Percentiles rank a stretch among this genome's conserved stretches.
These are phyloP conservation scores for Myripristis jacobus DNA, from an alignment of 2,797 vertebrate species.

Conservation along the genomic window DNA sequence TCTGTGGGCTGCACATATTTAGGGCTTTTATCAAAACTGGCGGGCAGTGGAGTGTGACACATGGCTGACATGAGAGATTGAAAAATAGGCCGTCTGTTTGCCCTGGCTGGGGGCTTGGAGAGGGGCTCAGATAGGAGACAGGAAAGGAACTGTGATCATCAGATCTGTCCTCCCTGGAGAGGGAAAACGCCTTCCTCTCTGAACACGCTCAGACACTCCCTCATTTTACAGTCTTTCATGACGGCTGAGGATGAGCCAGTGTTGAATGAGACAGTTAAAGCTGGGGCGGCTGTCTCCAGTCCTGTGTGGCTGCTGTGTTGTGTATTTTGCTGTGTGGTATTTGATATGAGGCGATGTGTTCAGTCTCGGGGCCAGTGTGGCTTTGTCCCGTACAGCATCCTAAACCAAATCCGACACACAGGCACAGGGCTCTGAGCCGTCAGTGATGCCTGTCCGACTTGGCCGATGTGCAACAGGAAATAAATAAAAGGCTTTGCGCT, in stretches of 20 bases:
- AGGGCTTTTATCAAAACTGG: constrained; percentile 42
- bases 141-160: constrained; percentile 74
- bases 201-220: constrained; percentile 57
- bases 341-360: constrained; percentile 40
- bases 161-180: constrained; percentile 70
- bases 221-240: constrained; percentile 68
- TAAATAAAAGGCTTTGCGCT: constrained; percentile 46
- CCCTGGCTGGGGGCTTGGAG: constrained; percentile 10
- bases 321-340: constrained; percentile 14
- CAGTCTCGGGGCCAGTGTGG: not conserved
- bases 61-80: constrained; percentile 46
- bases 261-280: constrained; percentile 38
- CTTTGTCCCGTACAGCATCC: constrained; percentile 33
- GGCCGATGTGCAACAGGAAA: constrained; percentile 56
- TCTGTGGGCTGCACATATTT: constrained; percentile 16
- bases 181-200: constrained; percentile 68
- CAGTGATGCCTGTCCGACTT: constrained; percentile 40
- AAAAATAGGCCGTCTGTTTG: constrained; percentile 31
- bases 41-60: constrained; percentile 52
- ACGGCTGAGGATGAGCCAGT: constrained; percentile 43
- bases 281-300: constrained; percentile 16
- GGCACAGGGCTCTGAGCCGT: constrained; percentile 29
- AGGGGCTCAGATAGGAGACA: constrained; percentile 60
- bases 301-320: constrained; percentile 10
- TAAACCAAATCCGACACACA: constrained; percentile 42